These are phyloP conservation scores for Anagrus nilaparvatae DNA, from an alignment of 1,140 invertebrate genomes.

Conservation along the genomic window DNA sequence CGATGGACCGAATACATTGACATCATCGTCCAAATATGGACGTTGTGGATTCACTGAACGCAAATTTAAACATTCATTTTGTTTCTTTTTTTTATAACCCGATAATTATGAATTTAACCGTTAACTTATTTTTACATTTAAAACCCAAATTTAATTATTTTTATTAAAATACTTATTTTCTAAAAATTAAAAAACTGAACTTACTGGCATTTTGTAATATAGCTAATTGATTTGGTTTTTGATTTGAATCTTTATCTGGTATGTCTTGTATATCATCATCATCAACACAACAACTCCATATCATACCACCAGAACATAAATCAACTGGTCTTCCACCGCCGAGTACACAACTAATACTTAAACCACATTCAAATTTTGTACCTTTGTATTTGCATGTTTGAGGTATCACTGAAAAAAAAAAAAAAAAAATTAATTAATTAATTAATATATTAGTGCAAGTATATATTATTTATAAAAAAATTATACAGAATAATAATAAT, in stretches of 20 bases:
- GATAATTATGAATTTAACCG: no score
- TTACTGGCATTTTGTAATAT: slow-evolving; percentile 77
- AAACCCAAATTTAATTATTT: no score
- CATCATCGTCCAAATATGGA: no score
- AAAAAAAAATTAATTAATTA: no score
- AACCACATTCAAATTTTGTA: slow-evolving; percentile 76
- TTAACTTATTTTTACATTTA: no score
- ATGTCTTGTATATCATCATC: slow-evolving; percentile 50
- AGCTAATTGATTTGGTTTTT: slow-evolving; percentile 43
- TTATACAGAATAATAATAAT: no score
- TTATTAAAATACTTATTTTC: no score
- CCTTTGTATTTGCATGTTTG: slow-evolving; percentile 84
- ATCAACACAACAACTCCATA: slow-evolving; percentile 89
- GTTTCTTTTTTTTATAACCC: no score
- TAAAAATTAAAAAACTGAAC: slow-evolving; percentile 37
- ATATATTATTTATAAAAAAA: no score
- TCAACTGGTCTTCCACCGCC: slow-evolving; percentile 78
- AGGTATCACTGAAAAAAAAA: slow-evolving; percentile 70
- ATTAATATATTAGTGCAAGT: no score
- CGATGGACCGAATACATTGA: slow-evolving; percentile 35
- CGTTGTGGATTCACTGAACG: no score
- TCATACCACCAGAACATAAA: slow-evolving; percentile 84
- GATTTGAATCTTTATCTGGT: slow-evolving; percentile 39
- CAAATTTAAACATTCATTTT: no score
- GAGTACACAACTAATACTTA: slow-evolving; percentile 82